These are phyloP conservation scores for Acrossocheilus fasciatus DNA, from an alignment of 2,797 vertebrate species.

Conservation along the genomic window DNA sequence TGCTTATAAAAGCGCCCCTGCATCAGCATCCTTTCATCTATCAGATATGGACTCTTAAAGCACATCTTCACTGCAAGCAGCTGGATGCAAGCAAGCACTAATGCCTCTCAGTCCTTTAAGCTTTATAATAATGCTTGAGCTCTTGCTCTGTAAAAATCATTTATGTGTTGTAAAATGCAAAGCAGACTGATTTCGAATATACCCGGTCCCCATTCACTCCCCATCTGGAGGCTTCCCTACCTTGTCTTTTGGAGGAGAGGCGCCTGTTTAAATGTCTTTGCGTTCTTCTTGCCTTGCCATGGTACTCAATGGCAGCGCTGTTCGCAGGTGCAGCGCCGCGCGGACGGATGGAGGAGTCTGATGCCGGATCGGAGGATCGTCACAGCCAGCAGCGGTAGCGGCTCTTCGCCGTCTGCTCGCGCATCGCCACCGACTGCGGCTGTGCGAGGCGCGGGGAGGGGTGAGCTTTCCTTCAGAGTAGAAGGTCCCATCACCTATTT, in stretches of 20 bases:
- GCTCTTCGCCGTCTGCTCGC: constrained; percentile 70
- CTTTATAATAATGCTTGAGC: neutral
- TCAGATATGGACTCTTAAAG: constrained; percentile 2
- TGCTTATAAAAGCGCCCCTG: constrained; percentile 42
- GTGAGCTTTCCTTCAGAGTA: constrained; percentile 57
- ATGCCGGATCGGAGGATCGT: constrained; percentile 51
- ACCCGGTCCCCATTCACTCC: constrained; percentile 49
- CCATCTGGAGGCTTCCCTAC: constrained; percentile 65
- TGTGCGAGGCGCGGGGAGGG: constrained; percentile 68
- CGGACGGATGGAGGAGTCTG: constrained; percentile 50
- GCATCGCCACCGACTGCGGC: constrained; percentile 75
- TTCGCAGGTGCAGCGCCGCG: constrained; percentile 63
- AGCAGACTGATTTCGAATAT: constrained; percentile 24
- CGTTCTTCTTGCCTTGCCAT: constrained; percentile 70
- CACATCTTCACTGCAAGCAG: constrained; percentile 9
- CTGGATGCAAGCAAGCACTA: constrained; percentile 40
- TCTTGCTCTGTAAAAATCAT: neutral
- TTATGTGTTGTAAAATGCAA: neutral
- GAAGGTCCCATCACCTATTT: constrained; percentile 31
- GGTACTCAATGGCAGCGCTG: constrained; percentile 57
- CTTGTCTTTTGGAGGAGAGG: constrained; percentile 74
- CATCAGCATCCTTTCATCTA: constrained; percentile 47
- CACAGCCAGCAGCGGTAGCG: constrained; percentile 55
- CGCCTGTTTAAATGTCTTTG: constrained; percentile 69
- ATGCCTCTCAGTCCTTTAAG: constrained; percentile 1